A percentile compares a stretch with the other conserved stretches of the same genome.
Conservation (phyloP, 2,888 invertebrate genomes). For the Nomada ruficornis region DNA sequence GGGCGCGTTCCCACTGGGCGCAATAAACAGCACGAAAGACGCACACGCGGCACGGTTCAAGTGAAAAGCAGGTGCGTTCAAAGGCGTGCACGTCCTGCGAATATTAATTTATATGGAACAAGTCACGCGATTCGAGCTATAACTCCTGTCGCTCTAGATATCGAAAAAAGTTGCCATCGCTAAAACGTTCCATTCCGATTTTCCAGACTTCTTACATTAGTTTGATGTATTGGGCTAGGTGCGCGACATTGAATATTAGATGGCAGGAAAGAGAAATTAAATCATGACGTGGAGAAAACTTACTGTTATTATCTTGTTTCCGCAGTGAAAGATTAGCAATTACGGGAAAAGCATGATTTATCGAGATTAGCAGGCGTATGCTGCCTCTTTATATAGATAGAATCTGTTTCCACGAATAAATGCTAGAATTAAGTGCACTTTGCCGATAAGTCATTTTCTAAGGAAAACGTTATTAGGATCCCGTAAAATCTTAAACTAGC, state of each 20-base stretch:
- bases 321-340: too few species aligned
- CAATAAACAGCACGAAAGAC: conserved; percentile 1
- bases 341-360: not conserved
- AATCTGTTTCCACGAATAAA: not conserved
- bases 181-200: not conserved
- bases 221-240: not conserved
- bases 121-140: conserved; percentile 26
- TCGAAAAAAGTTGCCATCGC: not conserved
- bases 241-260: not conserved
- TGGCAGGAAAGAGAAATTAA: conserved; percentile 1
- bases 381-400: not conserved
- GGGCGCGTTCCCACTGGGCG: conserved; percentile 5
- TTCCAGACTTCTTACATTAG: not conserved
- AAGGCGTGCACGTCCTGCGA: conserved; percentile 11
- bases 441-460: not conserved
- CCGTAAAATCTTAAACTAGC: not conserved
- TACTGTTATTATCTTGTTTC: not conserved
- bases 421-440: not conserved
- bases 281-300: not conserved
- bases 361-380: not conserved
- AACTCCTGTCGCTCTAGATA: not conserved
- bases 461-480: not conserved
- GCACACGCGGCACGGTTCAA: not conserved
- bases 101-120: conserved; percentile 22
- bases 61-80: conserved; percentile 23